phyloP scores from a whole-genome alignment of 2,888 invertebrate species.

The Drosophila setosimentum region DNA sequence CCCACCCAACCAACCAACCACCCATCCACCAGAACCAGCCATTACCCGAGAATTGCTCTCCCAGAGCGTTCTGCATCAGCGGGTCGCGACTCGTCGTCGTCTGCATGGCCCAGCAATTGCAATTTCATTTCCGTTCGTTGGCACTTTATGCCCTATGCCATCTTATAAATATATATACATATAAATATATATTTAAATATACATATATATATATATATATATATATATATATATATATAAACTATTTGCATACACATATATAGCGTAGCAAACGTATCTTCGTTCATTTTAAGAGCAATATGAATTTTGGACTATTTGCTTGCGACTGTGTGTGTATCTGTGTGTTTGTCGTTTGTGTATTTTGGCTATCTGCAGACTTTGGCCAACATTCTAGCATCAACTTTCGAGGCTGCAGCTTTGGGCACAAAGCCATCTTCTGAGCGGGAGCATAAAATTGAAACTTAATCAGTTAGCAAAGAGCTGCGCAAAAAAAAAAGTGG shows the following conservation, averaged over 20 bases:
- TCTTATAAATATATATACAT: conserved; percentile 1
- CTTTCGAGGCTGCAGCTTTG: conserved; percentile 32
- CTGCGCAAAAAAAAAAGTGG: conserved; percentile 25
- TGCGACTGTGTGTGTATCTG: conserved; percentile 2
- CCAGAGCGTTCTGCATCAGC: conserved; percentile 52
- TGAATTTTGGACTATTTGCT: conserved; percentile 42
- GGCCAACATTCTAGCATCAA: conserved; percentile 40
- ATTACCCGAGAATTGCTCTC: neutral
- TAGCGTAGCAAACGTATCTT: conserved; percentile 33
- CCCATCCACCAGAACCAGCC: neutral
- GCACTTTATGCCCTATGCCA: conserved; percentile 54
- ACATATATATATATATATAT: neutral
- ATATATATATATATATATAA: conserved; percentile 9
- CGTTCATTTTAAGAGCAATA: conserved; percentile 51
- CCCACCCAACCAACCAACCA: neutral
- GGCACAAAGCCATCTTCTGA: conserved; percentile 20
- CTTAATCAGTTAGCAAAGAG: conserved; percentile 18
- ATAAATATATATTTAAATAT: neutral
- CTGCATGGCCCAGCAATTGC: conserved; percentile 71
- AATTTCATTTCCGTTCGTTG: conserved; percentile 75
- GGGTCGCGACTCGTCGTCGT: conserved; percentile 76
- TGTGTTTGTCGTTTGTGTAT: conserved; percentile 31
- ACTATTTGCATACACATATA: conserved; percentile 10
- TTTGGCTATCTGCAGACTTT: conserved; percentile 37
- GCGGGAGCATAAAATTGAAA: conserved; percentile 61